A percentile compares a stretch with the other conserved stretches of the same genome.
phyloP scores from a whole-genome alignment of 2,113 vertebrate genomes.

The Callopanchax toddi region DNA sequence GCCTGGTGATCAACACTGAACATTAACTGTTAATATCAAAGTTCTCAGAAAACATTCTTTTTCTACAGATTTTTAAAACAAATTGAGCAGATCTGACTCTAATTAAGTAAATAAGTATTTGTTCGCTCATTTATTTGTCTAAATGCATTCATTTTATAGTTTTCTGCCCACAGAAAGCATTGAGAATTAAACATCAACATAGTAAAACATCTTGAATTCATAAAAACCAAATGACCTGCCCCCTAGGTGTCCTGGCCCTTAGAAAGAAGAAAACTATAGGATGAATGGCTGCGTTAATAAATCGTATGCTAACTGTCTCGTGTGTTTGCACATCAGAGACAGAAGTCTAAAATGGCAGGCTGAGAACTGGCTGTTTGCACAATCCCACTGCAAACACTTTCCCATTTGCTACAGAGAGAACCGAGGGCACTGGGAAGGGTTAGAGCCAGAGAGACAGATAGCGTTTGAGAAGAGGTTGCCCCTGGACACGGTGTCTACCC shows the following conservation, averaged over 20 bases:
- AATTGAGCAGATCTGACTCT: too few species aligned
- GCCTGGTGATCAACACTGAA: too few species aligned
- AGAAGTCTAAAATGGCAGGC: conserved; percentile 35
- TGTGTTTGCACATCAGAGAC: conserved; percentile 25
- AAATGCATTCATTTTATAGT: too few species aligned
- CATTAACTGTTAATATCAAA: too few species aligned
- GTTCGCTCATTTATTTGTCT: too few species aligned
- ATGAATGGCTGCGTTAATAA: conserved; percentile 7
- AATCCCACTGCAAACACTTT: conserved; percentile 66
- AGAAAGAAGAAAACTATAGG: not conserved
- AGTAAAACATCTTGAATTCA: too few species aligned
- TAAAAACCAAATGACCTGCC: not conserved
- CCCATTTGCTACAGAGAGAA: conserved; percentile 60
- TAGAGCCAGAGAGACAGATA: conserved; percentile 34
- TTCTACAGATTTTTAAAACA: too few species aligned
- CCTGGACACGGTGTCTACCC: conserved; percentile 71
- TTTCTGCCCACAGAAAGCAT: too few species aligned
- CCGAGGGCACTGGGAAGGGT: conserved; percentile 52
- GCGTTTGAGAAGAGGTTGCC: conserved; percentile 64
- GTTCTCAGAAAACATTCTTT: too few species aligned
- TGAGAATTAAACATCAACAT: too few species aligned
- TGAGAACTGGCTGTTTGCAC: conserved; percentile 59
- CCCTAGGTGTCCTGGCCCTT: not conserved
- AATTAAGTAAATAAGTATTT: too few species aligned
- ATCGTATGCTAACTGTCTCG: conserved; percentile 5